Conservation (phyloP, 2,797 vertebrate genomes). For the Propithecus deckenii region DNA sequence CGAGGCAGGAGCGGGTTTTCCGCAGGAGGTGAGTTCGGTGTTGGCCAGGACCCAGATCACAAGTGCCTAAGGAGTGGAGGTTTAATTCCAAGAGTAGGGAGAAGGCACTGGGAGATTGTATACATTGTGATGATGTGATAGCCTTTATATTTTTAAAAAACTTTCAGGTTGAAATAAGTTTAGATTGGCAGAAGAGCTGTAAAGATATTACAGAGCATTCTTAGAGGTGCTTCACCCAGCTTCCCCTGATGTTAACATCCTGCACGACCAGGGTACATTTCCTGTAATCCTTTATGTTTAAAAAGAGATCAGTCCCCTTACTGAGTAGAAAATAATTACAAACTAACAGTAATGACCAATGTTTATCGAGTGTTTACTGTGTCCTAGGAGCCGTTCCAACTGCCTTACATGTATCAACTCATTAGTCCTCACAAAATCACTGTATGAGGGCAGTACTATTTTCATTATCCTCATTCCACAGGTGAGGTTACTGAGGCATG, state of each 20-base stretch:
- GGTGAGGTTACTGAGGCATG: neutral
- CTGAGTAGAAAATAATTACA: neutral
- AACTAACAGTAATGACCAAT: no score
- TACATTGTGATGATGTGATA: fast-evolving
- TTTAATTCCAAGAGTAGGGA: neutral
- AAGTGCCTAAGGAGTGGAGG: neutral
- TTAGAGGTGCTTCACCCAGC: neutral
- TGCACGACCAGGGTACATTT: fast-evolving
- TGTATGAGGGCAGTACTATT: fast-evolving
- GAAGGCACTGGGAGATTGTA: neutral
- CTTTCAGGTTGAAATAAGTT: neutral
- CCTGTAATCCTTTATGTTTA: neutral
- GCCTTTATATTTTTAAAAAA: neutral
- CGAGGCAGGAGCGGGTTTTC: neutral
- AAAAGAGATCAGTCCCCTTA: neutral
- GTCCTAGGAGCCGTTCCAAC: neutral
- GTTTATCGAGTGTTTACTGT: fast-evolving
- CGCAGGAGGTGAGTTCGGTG: fast-evolving
- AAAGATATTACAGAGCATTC: fast-evolving
- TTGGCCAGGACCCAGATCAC: neutral
- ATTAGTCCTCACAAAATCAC: fast-evolving
- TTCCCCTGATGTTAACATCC: neutral
- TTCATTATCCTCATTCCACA: no score
- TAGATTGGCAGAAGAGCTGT: neutral
- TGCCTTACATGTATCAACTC: fast-evolving